These are phyloP conservation scores for Lutjanus campechanus DNA, from an alignment of 2,797 vertebrate species.

Conservation along the genomic window DNA sequence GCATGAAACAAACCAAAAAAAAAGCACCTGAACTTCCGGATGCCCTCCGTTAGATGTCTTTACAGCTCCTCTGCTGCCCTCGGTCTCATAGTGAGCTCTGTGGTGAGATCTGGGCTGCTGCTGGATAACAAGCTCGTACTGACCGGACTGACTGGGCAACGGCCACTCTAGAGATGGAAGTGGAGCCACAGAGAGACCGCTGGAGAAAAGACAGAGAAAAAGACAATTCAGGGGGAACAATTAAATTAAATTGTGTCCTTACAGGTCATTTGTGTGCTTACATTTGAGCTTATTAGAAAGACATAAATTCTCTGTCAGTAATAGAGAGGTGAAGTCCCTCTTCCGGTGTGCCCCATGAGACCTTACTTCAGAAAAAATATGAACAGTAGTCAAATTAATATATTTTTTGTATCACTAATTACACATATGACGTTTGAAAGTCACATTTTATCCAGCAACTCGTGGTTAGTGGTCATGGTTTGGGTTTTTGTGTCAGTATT, in stretches of 20 bases:
- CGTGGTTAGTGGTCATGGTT: too few species aligned
- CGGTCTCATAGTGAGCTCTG: constrained; percentile 97
- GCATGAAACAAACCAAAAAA: not conserved
- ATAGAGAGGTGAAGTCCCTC: not conserved
- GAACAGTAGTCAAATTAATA: too few species aligned
- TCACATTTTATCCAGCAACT: too few species aligned
- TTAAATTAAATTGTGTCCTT: not conserved
- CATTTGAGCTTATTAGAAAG: not conserved
- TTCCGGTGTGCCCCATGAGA: too few species aligned
- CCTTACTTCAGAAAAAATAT: too few species aligned
- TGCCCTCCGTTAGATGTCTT: constrained; percentile 93
- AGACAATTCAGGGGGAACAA: not conserved
- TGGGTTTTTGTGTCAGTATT: too few species aligned
- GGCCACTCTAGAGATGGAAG: constrained; percentile 92
- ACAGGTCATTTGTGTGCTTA: not conserved
- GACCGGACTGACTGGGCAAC: constrained; percentile 85
- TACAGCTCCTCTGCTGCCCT: constrained; percentile 95
- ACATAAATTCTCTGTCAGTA: not conserved
- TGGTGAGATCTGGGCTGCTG: constrained; percentile 95
- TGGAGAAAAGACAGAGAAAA: constrained; percentile 20
- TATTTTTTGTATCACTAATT: too few species aligned
- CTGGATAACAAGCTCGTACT: constrained; percentile 92
- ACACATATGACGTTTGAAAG: too few species aligned
- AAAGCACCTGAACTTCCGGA: constrained; percentile 92
- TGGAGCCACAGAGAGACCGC: constrained; percentile 85